Evolutionary conservation across 2,113 vertebrate species (phyloP).

Genomic region (Turdus rufiventris): DNA sequence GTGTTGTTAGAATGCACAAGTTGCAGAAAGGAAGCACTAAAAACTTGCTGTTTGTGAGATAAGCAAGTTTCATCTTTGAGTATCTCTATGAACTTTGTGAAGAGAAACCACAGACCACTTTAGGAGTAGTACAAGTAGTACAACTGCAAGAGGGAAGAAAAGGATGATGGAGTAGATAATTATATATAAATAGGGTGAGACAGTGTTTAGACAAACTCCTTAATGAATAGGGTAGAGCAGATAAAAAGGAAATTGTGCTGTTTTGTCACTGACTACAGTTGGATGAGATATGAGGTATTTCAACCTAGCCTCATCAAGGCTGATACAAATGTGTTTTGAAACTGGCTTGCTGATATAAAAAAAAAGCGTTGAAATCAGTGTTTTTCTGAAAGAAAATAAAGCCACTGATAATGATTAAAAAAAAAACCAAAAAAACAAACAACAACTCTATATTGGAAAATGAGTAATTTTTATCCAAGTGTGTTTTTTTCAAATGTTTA

Average conservation of each 20-base stretch:
- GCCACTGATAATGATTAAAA: not conserved
- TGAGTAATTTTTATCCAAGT: not conserved
- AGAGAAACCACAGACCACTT: not conserved
- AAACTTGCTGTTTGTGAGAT: not conserved
- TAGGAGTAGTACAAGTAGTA: not conserved
- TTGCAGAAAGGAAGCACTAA: not conserved
- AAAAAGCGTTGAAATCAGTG: not conserved
- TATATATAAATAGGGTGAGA: not conserved
- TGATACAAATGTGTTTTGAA: not conserved
- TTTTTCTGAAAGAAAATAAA: not conserved
- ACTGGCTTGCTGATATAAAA: not conserved
- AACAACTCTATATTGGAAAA: not conserved
- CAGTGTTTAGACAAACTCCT: not conserved
- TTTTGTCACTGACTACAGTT: not conserved
- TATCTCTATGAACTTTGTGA: not conserved
- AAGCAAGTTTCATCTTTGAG: not conserved
- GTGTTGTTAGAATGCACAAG: not conserved
- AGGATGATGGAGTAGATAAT: not conserved
- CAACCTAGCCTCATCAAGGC: not conserved
- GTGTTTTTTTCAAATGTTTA: not conserved
- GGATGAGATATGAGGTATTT: not conserved
- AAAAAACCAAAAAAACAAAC: not conserved
- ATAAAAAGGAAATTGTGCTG: not conserved
- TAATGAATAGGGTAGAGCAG: not conserved
- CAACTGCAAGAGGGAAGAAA: not conserved